phyloP scores from a whole-genome alignment of 1,140 invertebrate genomes.

The Spodoptera frugiperda region DNA sequence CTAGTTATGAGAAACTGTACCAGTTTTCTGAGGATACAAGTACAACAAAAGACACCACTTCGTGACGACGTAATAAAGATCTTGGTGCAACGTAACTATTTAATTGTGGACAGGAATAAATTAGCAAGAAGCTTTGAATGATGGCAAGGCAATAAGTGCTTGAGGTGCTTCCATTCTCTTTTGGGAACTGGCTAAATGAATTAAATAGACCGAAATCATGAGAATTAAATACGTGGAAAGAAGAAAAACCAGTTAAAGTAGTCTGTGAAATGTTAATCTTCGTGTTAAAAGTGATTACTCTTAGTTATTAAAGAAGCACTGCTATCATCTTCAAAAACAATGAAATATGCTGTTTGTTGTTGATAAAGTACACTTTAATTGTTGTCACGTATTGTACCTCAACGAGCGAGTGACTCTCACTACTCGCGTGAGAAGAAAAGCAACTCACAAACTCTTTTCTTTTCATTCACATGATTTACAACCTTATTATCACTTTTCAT shows the following conservation, averaged over 20 bases:
- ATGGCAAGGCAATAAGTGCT: background rate
- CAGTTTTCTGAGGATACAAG: conserved; percentile 41
- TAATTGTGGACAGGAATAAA: conserved; percentile 35
- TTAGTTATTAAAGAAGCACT: too few relatives aligned
- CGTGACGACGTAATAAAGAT: conserved; percentile 48
- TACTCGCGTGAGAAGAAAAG: conserved; percentile 20
- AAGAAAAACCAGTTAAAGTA: too few relatives aligned
- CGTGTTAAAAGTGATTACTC: too few relatives aligned
- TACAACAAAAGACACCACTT: conserved; percentile 9
- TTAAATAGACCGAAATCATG: background rate
- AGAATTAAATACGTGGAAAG: too few relatives aligned
- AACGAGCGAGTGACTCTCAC: background rate
- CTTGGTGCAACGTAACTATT: conserved; percentile 19
- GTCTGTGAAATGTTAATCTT: too few relatives aligned
- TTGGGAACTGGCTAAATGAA: background rate
- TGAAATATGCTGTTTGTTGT: background rate
- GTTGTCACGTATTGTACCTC: conserved; percentile 22
- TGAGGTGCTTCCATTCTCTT: conserved; percentile 27
- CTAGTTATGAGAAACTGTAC: conserved; percentile 18
- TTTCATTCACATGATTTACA: background rate
- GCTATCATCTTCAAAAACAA: too few relatives aligned
- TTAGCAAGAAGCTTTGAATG: conserved; percentile 27
- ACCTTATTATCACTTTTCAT: conserved; percentile 12
- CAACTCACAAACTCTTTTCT: background rate
- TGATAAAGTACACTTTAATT: background rate